Conservation (phyloP, 2,113 vertebrate species). For the Phylloscopus whistleri region DNA sequence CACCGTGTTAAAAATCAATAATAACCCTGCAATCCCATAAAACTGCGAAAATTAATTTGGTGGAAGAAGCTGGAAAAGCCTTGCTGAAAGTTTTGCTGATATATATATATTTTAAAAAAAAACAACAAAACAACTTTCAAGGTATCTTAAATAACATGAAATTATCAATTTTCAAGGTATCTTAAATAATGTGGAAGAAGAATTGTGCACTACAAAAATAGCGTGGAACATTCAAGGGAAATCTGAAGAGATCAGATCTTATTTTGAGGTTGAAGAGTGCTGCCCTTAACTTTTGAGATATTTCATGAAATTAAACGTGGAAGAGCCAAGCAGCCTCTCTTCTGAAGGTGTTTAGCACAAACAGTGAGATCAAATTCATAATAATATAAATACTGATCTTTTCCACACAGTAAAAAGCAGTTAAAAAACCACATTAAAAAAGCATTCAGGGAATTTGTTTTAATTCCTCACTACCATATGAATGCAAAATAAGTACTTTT, state of each 20-base stretch:
- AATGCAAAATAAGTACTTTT: not conserved
- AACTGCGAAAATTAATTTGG: accelerated
- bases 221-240: not conserved
- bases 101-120: not conserved
- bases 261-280: not conserved
- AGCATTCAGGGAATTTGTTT: not conserved
- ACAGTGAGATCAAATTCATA: not conserved
- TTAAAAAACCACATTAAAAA: not conserved
- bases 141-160: not conserved
- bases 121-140: not conserved
- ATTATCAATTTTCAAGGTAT: not conserved
- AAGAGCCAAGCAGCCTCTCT: not conserved
- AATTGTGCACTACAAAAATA: not conserved
- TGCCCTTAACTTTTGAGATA: not conserved
- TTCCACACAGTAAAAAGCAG: not conserved
- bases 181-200: not conserved
- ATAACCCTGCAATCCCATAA: not conserved
- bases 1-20: not conserved
- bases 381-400: not conserved
- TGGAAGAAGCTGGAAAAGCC: not conserved
- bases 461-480: not conserved
- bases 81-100: not conserved
- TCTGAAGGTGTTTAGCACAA: not conserved
- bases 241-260: not conserved
- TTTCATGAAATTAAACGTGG: not conserved